A percentile compares a stretch with the other conserved stretches of the same genome.
Conservation (phyloP, 1,140 invertebrate species). For the Thaumatotibia leucotreta region DNA sequence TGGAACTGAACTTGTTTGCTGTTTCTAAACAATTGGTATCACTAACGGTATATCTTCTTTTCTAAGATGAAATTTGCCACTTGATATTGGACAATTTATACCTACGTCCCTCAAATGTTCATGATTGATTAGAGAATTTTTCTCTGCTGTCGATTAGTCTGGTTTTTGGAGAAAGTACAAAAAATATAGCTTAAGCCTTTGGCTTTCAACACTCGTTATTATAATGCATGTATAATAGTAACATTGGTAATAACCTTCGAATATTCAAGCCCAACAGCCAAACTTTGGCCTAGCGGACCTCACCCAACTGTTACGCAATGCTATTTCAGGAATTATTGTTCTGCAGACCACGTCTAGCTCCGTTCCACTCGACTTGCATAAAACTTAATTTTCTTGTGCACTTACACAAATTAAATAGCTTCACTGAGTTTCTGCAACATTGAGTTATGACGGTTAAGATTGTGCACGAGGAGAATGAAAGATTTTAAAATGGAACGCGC, state of each 20-base stretch:
- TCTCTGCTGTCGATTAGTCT: too few relatives aligned
- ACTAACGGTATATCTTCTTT: too few relatives aligned
- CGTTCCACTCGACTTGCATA: constrained; percentile 19
- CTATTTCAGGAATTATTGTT: not conserved
- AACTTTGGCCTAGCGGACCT: not conserved
- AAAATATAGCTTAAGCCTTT: too few relatives aligned
- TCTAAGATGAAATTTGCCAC: too few relatives aligned
- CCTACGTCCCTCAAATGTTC: too few relatives aligned
- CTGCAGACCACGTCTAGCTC: not conserved
- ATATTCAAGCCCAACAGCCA: not conserved
- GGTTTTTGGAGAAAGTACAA: too few relatives aligned
- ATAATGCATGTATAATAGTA: not conserved
- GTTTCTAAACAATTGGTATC: too few relatives aligned
- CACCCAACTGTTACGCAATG: not conserved
- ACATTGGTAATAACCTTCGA: not conserved
- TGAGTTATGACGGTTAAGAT: constrained; percentile 34
- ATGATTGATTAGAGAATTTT: too few relatives aligned
- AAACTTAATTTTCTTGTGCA: constrained; percentile 39
- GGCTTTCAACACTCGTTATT: too few relatives aligned
- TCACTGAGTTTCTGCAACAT: constrained; percentile 23
- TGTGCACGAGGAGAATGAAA: constrained; percentile 15
- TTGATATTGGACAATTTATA: too few relatives aligned
- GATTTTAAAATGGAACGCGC: constrained; percentile 9
- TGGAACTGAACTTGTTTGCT: too few relatives aligned
- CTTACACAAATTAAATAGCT: constrained; percentile 40